phyloP scores from a whole-genome alignment of 2,113 vertebrate genomes.

The Romanogobio albipinnatus region DNA sequence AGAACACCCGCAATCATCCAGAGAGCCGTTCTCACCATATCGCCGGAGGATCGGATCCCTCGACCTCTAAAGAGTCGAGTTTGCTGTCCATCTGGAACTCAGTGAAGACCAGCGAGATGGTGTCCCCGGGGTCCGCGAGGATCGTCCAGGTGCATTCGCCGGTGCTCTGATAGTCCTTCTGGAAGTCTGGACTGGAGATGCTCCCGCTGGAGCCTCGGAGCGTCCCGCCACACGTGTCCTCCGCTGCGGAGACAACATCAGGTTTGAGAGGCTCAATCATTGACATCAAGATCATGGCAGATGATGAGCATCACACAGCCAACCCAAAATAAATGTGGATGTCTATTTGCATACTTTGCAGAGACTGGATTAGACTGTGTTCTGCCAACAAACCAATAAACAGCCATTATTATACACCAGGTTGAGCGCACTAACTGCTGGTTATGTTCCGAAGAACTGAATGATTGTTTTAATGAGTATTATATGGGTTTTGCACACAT shows the following conservation, averaged over 20 bases:
- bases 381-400: background rate
- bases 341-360: background rate
- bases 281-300: background rate
- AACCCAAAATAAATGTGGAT: background rate
- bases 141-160: constrained; percentile 98
- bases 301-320: background rate
- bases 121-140: constrained; percentile 94
- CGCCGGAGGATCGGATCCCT: constrained; percentile 89
- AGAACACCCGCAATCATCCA: background rate
- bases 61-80: constrained; percentile 91
- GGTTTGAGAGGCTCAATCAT: background rate
- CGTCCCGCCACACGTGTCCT: constrained; percentile 93
- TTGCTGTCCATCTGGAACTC: constrained; percentile 97
- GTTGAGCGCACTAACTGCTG: constrained; percentile 25
- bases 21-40: constrained; percentile 83
- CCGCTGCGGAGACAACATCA: constrained; percentile 78
- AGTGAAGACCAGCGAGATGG: constrained; percentile 93
- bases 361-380: background rate
- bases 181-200: constrained; percentile 93
- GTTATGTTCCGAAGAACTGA: constrained; percentile 11
- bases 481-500: constrained; percentile 25
- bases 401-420: constrained; percentile 8
- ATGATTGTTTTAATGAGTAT: constrained; percentile 21
- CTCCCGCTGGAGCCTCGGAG: constrained; percentile 90
- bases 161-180: constrained; percentile 84